Base-by-base conservation (phyloP, 2,113 vertebrate genomes). In the Sakesphorus luctuosus region DNA sequence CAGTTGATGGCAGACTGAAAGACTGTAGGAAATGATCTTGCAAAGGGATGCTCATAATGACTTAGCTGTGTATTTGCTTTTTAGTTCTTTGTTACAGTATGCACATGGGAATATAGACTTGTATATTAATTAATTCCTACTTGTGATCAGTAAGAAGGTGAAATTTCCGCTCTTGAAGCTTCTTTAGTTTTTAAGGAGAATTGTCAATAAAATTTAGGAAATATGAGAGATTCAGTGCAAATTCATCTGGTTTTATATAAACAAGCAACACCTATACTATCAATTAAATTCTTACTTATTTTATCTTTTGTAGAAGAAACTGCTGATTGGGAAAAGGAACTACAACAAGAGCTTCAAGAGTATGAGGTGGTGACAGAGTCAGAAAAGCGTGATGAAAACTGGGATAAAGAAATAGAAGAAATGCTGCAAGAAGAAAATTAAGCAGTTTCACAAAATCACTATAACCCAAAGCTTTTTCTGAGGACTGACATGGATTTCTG, bases 321-420 rank as follows among this genome's bases (percentile, higher is more conserved):
- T 16, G 96, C 99, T 13, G 99, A 99, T 19, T 99, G 99, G 99
- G 99, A 99, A 91, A 98, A 99, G 92, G 99, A 99, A 96, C 97
- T 99, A 9, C 99, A 99, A 84, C 98, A 99, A 93, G 99, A 99
- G 84, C 98, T 99, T 52, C 99, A 99, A 93, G 99, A 99, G 77
- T 99, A 99, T 53, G 99, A 99, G 94, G 99, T 99, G 87, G 99
- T 99, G 86, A 96, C 98, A 1, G 99, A 99, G 77, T 96, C 98
- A 1, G 99, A 98, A 95, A 99, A 98, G 92, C 98, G 97, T 65
- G 99, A 99, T 75, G 98, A 99, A 80, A 99, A 99, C 93, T 99
- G 99, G 99, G 99, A 99, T 92, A 98, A 99, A 75, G 99, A 99
- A 98, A 99, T 99, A 52, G 99, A 99, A 97, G 98, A 99, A 97